A percentile compares a stretch with the other conserved stretches of the same genome.
Conservation (phyloP, 53 echinoderm and acorn worm species). For the Stichopus horrens region DNA sequence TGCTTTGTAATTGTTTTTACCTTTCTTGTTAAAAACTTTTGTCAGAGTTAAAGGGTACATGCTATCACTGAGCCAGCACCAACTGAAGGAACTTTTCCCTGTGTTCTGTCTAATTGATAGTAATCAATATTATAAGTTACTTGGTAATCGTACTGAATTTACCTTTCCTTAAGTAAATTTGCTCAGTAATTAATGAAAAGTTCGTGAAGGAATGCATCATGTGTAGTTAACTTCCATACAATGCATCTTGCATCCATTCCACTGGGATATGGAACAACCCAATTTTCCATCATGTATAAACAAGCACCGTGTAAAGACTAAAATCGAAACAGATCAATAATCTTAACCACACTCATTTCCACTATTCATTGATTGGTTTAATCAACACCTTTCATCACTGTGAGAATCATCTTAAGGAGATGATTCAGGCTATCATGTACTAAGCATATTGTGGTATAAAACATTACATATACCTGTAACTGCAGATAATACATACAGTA, state of each 20-base stretch:
- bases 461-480: background rate
- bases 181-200: constrained; percentile 36
- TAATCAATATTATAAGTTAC: constrained; percentile 25
- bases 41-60: background rate
- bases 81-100: background rate
- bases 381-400: constrained; percentile 39
- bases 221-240: constrained; percentile 19
- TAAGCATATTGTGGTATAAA: background rate
- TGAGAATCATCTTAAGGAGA: background rate
- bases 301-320: constrained; percentile 2
- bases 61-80: background rate
- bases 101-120: constrained; percentile 17
- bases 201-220: background rate
- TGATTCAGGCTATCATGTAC: background rate
- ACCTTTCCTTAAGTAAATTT: constrained; percentile 40
- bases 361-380: constrained; percentile 35
- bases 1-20: background rate
- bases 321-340: constrained; percentile 41
- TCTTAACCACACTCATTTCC: constrained; percentile 36
- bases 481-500: too few relatives aligned
- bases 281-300: constrained; percentile 35
- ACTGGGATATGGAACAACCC: constrained; percentile 25
- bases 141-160: constrained; percentile 7
- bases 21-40: background rate
- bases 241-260: background rate